A percentile compares a stretch with the other conserved stretches of the same genome.
phyloP scores from a whole-genome alignment of 2,888 invertebrate genomes.

The Trachelus troglodyta region DNA sequence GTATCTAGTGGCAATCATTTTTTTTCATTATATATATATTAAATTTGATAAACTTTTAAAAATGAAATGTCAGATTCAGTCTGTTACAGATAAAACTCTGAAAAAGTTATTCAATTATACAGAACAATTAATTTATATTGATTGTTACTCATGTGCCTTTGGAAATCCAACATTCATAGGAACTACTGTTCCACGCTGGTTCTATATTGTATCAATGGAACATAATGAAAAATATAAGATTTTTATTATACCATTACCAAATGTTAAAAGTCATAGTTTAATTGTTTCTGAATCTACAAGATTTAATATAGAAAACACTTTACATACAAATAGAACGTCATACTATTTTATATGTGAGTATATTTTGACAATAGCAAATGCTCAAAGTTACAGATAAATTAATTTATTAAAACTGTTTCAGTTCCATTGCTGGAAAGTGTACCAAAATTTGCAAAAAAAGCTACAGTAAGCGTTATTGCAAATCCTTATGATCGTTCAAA shows the following conservation, averaged over 20 bases:
- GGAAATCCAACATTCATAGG: constrained; percentile 28
- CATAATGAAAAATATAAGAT: constrained; percentile 52
- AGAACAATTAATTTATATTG: constrained; percentile 33
- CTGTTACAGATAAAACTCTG: constrained; percentile 38
- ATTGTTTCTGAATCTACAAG: constrained; percentile 50
- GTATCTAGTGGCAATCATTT: constrained; percentile 43
- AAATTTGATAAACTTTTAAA: constrained; percentile 38
- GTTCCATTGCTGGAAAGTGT: constrained; percentile 35
- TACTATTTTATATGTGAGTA: constrained; percentile 54
- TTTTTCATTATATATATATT: constrained; percentile 39
- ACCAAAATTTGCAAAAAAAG: constrained; percentile 43
- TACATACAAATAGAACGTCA: constrained; percentile 21
- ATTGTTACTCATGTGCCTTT: constrained; percentile 45
- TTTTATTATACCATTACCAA: constrained; percentile 33
- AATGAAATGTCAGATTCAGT: constrained; percentile 28
- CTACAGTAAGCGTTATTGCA: constrained; percentile 49
- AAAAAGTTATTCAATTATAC: constrained; percentile 27
- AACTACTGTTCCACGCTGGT: constrained; percentile 29
- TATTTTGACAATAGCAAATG: background rate
- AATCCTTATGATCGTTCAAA: constrained; percentile 44
- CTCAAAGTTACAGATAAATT: background rate
- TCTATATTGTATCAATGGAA: constrained; percentile 43
- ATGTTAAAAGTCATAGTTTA: constrained; percentile 33
- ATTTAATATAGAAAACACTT: constrained; percentile 48
- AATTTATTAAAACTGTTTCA: constrained; percentile 22